Percentiles rank a stretch among this genome's conserved stretches.
Evolutionary conservation across 1,140 invertebrate species (phyloP).

Genomic region (Penaeus vannamei): DNA sequence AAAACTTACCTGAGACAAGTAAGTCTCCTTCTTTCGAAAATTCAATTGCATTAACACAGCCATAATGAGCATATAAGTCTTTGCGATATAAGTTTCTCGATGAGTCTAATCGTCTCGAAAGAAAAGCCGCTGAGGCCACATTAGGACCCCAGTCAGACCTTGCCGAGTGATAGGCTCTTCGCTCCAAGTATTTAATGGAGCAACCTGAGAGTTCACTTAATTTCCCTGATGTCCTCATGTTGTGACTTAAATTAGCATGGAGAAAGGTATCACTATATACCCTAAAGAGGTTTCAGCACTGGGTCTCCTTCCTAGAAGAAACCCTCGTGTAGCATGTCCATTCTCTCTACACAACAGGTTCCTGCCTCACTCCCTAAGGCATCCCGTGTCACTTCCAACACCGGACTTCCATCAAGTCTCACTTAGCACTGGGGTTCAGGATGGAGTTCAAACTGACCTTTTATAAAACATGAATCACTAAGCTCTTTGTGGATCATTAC

Average conservation of each 20-base stretch:
- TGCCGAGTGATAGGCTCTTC: slow-evolving; percentile 47
- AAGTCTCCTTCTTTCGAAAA: slow-evolving; percentile 90
- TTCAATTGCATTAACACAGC: slow-evolving; percentile 97
- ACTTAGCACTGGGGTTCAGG: too few species aligned
- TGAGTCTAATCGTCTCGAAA: slow-evolving; percentile 69
- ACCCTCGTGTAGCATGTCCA: too few species aligned
- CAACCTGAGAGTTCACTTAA: slow-evolving; percentile 44
- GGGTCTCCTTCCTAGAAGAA: too few species aligned
- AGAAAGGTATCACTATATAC: not conserved
- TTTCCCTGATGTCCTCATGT: slow-evolving; percentile 50
- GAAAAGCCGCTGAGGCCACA: slow-evolving; percentile 60
- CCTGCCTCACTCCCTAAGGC: too few species aligned
- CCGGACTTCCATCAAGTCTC: too few species aligned
- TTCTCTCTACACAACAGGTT: too few species aligned
- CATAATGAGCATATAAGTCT: slow-evolving; percentile 90
- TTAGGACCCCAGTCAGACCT: slow-evolving; percentile 47
- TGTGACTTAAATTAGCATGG: not conserved
- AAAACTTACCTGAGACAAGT: slow-evolving; percentile 85
- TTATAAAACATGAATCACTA: not conserved
- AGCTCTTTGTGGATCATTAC: too few species aligned
- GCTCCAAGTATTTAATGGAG: slow-evolving; percentile 47
- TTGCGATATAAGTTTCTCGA: slow-evolving; percentile 82
- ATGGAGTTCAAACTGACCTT: not conserved
- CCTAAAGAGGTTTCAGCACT: not conserved
- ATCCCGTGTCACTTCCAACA: too few species aligned